Base-by-base conservation (phyloP, 2,113 vertebrate genomes). In the Tamias sibiricus region DNA sequence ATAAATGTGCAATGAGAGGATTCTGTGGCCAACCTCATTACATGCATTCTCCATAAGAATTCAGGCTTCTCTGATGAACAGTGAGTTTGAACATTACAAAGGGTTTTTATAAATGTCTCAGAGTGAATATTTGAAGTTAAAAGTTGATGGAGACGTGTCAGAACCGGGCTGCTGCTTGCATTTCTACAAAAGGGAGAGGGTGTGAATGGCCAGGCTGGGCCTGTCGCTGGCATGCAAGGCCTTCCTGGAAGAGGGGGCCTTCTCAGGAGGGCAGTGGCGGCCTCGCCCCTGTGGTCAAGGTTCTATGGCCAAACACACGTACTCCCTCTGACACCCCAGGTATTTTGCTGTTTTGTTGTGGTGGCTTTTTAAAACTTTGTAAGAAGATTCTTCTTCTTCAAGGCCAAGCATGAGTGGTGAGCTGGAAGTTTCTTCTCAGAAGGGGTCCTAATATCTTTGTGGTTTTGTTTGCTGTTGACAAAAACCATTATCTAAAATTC, bases 161-260 rank as follows among this genome's bases (percentile, higher is more conserved):
- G 52, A 95, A 76, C 24, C 17, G 54, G 90, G 59, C 71, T 80
- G 54, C 69, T 37, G 83, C 64, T 49, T 94, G 79, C 89, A 88
- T 94, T 71, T 96, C 74, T 93, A 57, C 94, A 91, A 91, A 87
- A 76, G 24, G 62, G n/a, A 75, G 77, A 91, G 59, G 89, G 57
- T 79, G 86, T 85, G 74, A 94, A 81, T 93, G 75, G 74, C 19
- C 69, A 82, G 44, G 37, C 26, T 79, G 68, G 47, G 72, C 32
- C 28, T 89, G 86, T 71, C 79, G 68, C 26, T 49, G 91, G 94
- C 91, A 83, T 94, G 89, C 64, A 66, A 97, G 37, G 30, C 40
- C n/a, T 6, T 57, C 17, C 52, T 68, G 52, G 86, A 76, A 84
- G 72, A 89, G 69, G 30, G 44, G 68, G 17, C 71, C 40, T 54